Evolutionary conservation across 2,888 invertebrate species (phyloP).

Genomic region (Lycocerus yunnanus): DNA sequence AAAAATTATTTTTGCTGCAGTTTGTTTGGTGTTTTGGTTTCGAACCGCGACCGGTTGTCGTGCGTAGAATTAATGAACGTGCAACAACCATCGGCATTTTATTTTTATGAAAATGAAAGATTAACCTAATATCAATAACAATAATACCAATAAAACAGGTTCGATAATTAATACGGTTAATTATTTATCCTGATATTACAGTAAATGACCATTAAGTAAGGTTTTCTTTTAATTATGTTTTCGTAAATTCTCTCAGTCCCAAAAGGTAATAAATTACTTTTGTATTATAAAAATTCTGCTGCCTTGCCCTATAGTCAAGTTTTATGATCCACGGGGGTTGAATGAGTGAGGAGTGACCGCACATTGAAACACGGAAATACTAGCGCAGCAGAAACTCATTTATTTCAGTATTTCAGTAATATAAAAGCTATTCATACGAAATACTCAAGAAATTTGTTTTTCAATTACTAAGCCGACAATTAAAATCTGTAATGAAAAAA

Average conservation of each 20-base stretch:
- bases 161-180: too few relatives aligned
- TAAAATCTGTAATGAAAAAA: background rate
- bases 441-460: background rate
- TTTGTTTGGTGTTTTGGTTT: background rate
- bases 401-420: too few relatives aligned
- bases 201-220: background rate
- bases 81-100: background rate
- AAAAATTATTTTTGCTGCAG: background rate
- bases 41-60: background rate
- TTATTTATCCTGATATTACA: background rate
- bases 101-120: too few relatives aligned
- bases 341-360: background rate
- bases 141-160: too few relatives aligned
- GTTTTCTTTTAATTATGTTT: background rate
- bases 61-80: background rate
- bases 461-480: background rate
- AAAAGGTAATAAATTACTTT: background rate
- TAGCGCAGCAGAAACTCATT: background rate
- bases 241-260: background rate
- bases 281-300: background rate
- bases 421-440: background rate
- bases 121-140: too few relatives aligned
- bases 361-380: background rate
- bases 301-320: background rate
- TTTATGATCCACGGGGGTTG: background rate